A percentile compares a stretch with the other conserved stretches of the same genome.
phyloP scores from a whole-genome alignment of 2,113 vertebrate species.

The Sturnus vulgaris region DNA sequence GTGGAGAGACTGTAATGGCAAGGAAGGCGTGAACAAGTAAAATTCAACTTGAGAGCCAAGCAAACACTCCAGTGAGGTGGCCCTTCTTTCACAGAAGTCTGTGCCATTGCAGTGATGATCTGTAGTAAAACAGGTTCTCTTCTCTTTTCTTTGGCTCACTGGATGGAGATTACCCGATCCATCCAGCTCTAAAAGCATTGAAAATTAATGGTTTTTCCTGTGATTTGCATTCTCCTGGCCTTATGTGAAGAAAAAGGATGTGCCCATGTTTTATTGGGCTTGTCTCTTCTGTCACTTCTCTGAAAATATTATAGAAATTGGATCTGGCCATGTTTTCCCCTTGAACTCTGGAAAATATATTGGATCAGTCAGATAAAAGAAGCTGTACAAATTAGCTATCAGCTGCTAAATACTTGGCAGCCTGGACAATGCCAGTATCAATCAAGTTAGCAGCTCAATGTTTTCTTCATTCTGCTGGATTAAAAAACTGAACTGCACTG shows the following conservation, averaged over 20 bases:
- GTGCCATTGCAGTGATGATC: not conserved
- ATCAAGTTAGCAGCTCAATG: not conserved
- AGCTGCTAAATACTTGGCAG: not conserved
- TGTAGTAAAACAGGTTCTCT: not conserved
- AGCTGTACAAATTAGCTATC: constrained; percentile 8
- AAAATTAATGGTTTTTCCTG: not conserved
- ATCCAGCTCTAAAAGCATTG: not conserved
- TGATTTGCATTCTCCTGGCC: not conserved
- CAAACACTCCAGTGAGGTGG: not conserved
- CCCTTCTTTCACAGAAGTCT: not conserved
- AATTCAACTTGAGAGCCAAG: not conserved
- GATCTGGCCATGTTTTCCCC: not conserved
- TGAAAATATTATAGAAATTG: not conserved
- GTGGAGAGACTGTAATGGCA: not conserved
- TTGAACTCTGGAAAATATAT: not conserved
- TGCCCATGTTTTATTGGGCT: not conserved
- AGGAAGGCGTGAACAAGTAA: not conserved
- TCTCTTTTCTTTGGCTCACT: not conserved
- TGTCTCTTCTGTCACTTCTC: not conserved
- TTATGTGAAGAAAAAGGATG: not conserved
- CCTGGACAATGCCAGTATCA: not conserved
- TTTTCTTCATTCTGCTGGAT: not conserved
- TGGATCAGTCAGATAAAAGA: not conserved
- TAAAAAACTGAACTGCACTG: not conserved
- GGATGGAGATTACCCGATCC: not conserved